phyloP scores from a whole-genome alignment of 2,888 invertebrate species.

The Schizotus pectinicornis region DNA sequence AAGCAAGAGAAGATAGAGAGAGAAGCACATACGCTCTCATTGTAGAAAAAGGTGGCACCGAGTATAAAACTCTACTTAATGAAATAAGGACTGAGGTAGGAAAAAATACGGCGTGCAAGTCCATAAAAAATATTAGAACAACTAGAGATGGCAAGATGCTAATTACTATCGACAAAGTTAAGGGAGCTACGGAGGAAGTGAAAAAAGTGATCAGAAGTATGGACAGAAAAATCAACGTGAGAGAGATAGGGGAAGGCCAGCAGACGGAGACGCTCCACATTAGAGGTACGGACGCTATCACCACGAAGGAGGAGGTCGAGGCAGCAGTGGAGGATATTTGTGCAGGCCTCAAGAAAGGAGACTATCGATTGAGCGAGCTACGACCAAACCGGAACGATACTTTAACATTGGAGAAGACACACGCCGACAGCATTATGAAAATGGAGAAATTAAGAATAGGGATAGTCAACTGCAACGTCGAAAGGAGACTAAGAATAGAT shows the following conservation, averaged over 20 bases:
- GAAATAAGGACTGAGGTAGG: neutral
- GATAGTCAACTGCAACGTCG: neutral
- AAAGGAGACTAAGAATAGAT: neutral
- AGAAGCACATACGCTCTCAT: neutral
- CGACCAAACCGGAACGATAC: neutral
- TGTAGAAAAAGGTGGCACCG: neutral
- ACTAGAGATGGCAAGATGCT: conserved; percentile 15
- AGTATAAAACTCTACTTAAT: neutral
- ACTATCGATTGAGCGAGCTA: neutral
- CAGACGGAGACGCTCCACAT: conserved; percentile 6
- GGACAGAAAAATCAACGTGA: neutral
- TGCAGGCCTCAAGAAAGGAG: neutral
- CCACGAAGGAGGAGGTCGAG: neutral
- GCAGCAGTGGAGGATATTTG: neutral
- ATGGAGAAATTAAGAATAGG: neutral
- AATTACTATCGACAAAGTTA: conserved; percentile 4
- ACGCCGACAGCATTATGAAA: neutral
- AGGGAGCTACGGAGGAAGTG: neutral
- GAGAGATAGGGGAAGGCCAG: neutral
- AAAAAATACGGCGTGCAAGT: neutral
- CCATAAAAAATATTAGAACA: conserved; percentile 4
- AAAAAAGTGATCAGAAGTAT: neutral
- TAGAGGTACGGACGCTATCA: neutral
- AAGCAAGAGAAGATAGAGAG: neutral
- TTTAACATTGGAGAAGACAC: neutral